These are phyloP conservation scores for Pelochelys cantorii DNA, from an alignment of 2,797 vertebrate genomes.

Conservation along the genomic window DNA sequence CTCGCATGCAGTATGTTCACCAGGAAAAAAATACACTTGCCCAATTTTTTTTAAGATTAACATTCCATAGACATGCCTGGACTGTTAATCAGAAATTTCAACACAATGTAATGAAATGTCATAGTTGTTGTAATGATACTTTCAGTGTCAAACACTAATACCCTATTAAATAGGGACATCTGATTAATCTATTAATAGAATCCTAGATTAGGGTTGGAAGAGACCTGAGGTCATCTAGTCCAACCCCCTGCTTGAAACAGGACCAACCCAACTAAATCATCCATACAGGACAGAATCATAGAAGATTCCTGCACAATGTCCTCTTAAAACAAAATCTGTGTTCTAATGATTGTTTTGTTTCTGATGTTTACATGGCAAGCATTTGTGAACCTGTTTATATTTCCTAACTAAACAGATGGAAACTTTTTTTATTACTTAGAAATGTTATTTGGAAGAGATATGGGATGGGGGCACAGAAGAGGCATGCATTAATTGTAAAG, in stretches of 20 bases:
- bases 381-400: background rate
- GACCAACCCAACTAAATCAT: too few relatives aligned
- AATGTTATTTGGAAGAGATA: background rate
- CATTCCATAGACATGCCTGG: background rate
- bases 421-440: background rate
- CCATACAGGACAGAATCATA: too few relatives aligned
- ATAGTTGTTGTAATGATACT: background rate
- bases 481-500: slow-evolving; percentile 47
- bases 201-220: too few relatives aligned
- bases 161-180: background rate
- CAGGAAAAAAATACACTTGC: background rate
- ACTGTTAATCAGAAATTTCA: background rate
- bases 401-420: background rate
- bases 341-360: background rate
- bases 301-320: background rate
- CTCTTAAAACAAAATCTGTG: background rate
- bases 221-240: too few relatives aligned
- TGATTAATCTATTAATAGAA: background rate
- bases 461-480: background rate
- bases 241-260: too few relatives aligned
- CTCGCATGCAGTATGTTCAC: background rate
- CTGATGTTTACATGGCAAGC: background rate
- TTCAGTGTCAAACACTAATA: background rate
- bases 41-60: background rate
- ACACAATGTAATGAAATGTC: background rate